Evolutionary conservation across 2,888 invertebrate genomes (phyloP).

Genomic region (Eucriotettix oculatus): DNA sequence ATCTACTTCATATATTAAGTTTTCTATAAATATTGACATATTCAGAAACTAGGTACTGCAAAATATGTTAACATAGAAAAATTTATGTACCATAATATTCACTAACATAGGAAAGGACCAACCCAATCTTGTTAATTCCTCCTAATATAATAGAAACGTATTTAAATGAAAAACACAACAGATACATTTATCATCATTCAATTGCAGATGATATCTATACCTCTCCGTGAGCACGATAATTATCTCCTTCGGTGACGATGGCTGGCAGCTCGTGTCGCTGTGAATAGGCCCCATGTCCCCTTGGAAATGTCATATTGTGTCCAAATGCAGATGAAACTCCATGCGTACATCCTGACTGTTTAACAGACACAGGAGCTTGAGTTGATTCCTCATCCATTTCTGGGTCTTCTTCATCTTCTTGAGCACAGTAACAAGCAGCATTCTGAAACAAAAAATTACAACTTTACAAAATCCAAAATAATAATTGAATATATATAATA

Average conservation of each 20-base stretch:
- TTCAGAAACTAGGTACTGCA: too few relatives aligned
- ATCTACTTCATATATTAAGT: too few relatives aligned
- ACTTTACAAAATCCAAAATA: too few relatives aligned
- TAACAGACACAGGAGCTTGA: conserved; percentile 3
- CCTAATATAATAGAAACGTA: too few relatives aligned
- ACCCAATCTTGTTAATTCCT: too few relatives aligned
- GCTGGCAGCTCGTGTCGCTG: conserved; percentile 45
- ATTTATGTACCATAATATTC: too few relatives aligned
- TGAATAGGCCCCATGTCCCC: conserved; percentile 12
- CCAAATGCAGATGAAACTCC: conserved; percentile 26
- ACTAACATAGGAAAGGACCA: too few relatives aligned
- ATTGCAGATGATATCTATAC: conserved; percentile 14
- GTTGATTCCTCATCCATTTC: conserved; percentile 16
- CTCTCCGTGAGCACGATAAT: conserved; percentile 26
- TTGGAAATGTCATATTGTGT: conserved; percentile 44
- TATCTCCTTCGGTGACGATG: conserved; percentile 45
- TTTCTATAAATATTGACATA: too few relatives aligned
- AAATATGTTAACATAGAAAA: too few relatives aligned
- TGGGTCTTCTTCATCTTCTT: conserved; percentile 24
- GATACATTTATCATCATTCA: neutral
- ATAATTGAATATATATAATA: too few relatives aligned
- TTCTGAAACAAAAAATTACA: conserved; percentile 16
- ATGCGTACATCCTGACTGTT: neutral
- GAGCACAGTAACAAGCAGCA: conserved; percentile 24
- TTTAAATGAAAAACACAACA: too few relatives aligned